Base-by-base conservation (phyloP, 2,797 vertebrate species). In the Apodemus agrarius region DNA sequence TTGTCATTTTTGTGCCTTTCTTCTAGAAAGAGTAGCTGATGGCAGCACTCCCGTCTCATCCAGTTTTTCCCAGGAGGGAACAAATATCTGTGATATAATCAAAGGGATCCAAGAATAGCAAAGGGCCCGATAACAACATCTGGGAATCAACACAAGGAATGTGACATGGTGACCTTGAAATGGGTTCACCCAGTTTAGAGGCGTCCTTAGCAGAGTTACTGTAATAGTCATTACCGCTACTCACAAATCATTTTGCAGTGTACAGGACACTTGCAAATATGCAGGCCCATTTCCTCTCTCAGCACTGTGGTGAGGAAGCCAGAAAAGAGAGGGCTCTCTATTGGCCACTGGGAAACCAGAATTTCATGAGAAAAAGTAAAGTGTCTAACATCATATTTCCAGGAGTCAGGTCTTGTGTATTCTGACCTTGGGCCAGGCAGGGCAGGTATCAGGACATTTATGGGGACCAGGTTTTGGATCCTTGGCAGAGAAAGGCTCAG, bases 31-130 rank as follows among this genome's bases (percentile, higher is more conserved):
- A 57, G 37, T 7, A 9, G 69, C 37, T 16, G n/a, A 12, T 43
- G 84, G 49, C 29, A 81, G 46, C 40, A 49, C 40, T 90, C 92
- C 85, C 40, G 61, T 89, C 91, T 96, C 0, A 4, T 76, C 21
- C 59, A 29, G 26, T 87, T 91, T 75, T 87, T 88, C 92, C 69
- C 92, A 49, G 89, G 29, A 84, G 95, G 52, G n/a, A 83, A 65
- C 1, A 88, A 90, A 84, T 87, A 97, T 96, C 94, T 95, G 81
- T 57, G 72, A 72, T 88, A 65, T 85, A 94, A 83, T 93, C 92
- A 95, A 92, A 95, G 94, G 72, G 65, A 69, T 86, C 80, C 76
- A 91, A 96, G 76, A 93, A 95, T 87, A 93, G 81, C 69, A 91
- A 65, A 72, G 49, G 91, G 76, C 34, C 76, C 31, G 22, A 82